Conservation (phyloP, 2,797 vertebrate genomes). For the Enteromius radiatus region DNA sequence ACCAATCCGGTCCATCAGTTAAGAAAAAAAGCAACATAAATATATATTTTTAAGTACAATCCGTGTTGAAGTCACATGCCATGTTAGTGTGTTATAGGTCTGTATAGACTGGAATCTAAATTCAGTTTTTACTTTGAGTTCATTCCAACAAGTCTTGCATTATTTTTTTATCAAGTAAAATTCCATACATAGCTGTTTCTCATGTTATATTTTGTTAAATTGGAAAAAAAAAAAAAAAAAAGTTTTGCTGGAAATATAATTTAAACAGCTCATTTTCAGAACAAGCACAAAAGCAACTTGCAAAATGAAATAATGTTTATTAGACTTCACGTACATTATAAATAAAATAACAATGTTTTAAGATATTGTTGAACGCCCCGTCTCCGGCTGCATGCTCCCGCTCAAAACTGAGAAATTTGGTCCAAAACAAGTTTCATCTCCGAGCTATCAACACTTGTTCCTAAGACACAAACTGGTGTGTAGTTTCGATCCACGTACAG, state of each 20-base stretch:
- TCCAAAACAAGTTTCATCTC: conserved; percentile 11
- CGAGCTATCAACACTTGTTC: conserved; percentile 7
- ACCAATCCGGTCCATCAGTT: background rate
- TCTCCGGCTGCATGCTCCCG: background rate
- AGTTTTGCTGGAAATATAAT: too few species aligned
- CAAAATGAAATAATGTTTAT: background rate
- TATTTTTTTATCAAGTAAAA: background rate
- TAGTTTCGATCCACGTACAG: conserved; percentile 31
- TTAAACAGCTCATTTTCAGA: background rate
- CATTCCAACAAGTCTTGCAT: background rate
- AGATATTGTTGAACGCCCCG: background rate
- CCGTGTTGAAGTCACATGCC: background rate
- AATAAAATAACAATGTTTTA: background rate
- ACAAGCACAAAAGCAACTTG: background rate
- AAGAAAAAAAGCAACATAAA: background rate
- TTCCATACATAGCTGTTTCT: too few species aligned
- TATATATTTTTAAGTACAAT: background rate
- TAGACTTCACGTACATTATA: conserved; percentile 2
- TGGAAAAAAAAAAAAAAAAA: background rate
- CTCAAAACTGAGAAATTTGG: conserved; percentile 7
- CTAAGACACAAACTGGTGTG: conserved; percentile 59
- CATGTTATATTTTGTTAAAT: too few species aligned
- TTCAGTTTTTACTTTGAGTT: background rate
- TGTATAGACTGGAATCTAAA: background rate
- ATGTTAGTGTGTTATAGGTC: background rate